Evolutionary conservation across 2,113 vertebrate species (phyloP).

Genomic region (Lichenostomus cassidix): DNA sequence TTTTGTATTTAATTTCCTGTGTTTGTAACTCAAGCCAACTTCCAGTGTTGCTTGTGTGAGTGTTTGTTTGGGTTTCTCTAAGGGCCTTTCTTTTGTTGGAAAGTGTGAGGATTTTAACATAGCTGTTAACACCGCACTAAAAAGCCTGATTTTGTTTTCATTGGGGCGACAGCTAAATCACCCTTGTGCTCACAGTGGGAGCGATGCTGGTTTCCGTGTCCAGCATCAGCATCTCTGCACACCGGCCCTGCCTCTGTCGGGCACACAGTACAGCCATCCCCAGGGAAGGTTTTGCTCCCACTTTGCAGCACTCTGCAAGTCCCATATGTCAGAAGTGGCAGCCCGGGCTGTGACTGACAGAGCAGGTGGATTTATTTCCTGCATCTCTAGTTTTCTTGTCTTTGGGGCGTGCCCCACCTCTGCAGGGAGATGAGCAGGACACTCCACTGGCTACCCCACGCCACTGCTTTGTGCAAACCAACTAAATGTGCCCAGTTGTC

Average conservation of each 20-base stretch:
- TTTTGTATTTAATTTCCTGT: constrained; percentile 74
- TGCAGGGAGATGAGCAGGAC: background rate
- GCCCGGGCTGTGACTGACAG: background rate
- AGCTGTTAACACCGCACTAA: constrained; percentile 59
- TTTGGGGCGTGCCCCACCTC: background rate
- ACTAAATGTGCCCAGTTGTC: background rate
- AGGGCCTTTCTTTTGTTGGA: constrained; percentile 64
- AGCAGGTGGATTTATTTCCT: background rate
- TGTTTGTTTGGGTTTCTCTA: constrained; percentile 67
- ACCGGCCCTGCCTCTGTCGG: background rate
- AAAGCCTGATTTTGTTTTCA: constrained; percentile 50
- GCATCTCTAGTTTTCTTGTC: background rate
- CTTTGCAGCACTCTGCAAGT: background rate
- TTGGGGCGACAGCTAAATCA: constrained; percentile 19
- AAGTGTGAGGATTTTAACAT: constrained; percentile 67
- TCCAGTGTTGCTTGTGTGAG: constrained; percentile 60
- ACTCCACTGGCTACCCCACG: background rate
- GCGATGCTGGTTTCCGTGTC: background rate
- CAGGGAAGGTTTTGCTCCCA: fast-evolving
- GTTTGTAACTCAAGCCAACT: constrained; percentile 66
- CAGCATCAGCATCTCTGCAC: background rate
- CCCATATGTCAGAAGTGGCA: background rate
- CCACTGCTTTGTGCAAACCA: background rate
- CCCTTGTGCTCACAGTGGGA: background rate
- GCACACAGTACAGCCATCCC: background rate